A percentile compares a stretch with the other conserved stretches of the same genome.
Conservation (phyloP, 2,888 invertebrate genomes). For the Phrixothrix hirtus region DNA sequence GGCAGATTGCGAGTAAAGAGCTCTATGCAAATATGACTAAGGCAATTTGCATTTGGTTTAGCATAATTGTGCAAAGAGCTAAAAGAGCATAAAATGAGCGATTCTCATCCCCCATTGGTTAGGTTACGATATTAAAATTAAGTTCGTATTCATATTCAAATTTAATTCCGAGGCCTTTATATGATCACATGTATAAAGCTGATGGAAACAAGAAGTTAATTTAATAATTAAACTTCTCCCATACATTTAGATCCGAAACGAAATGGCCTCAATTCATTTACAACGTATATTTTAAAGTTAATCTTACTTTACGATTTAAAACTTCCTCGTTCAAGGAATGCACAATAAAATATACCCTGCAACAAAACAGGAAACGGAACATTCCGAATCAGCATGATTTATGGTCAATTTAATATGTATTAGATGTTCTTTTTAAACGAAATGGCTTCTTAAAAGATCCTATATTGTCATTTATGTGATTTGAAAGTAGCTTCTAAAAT, state of each 20-base stretch:
- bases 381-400: constrained; percentile 27
- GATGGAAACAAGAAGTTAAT: constrained; percentile 17
- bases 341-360: constrained; percentile 19
- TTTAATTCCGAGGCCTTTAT: constrained; percentile 35
- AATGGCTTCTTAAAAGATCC: constrained; percentile 22
- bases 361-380: constrained; percentile 25
- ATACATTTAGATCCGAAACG: constrained; percentile 3
- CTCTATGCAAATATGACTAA: constrained; percentile 35
- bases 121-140: constrained; percentile 40
- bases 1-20: constrained; percentile 23
- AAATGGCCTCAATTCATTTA: constrained; percentile 13
- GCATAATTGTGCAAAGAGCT: constrained; percentile 41
- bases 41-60: constrained; percentile 40
- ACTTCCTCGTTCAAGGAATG: constrained; percentile 11
- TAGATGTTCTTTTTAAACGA: constrained; percentile 27
- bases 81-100: constrained; percentile 43
- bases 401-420: constrained; percentile 31
- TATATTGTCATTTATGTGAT: constrained; percentile 25
- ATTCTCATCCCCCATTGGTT: constrained; percentile 38
- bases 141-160: constrained; percentile 41
- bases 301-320: constrained; percentile 15
- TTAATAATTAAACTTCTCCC: constrained; percentile 14
- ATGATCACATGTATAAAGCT: constrained; percentile 27
- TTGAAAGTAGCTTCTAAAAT: constrained; percentile 24
- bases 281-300: constrained; percentile 18